Evolutionary conservation across 2,888 invertebrate genomes (phyloP).

Genomic region (Prosapia bicincta): DNA sequence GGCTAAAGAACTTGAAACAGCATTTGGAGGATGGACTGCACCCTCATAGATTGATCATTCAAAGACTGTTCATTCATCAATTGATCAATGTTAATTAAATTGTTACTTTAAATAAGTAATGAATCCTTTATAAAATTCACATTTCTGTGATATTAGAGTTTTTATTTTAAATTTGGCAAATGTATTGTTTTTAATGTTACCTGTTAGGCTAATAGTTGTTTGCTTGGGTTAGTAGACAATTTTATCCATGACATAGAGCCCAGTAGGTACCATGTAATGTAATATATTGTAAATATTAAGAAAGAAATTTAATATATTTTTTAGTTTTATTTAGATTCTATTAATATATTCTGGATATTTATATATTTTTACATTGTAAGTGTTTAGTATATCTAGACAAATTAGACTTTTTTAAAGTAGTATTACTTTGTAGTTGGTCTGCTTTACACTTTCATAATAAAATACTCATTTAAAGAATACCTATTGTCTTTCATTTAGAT

Average conservation of each 20-base stretch:
- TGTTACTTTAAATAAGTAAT: background rate
- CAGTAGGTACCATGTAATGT: background rate
- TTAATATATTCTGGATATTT: background rate
- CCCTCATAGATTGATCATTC: constrained; percentile 44
- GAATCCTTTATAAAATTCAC: background rate
- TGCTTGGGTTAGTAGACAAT: background rate
- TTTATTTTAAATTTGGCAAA: background rate
- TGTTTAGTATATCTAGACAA: background rate
- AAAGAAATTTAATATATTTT: background rate
- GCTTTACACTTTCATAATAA: background rate
- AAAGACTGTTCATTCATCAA: background rate
- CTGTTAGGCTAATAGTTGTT: background rate
- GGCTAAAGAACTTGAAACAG: constrained; percentile 70
- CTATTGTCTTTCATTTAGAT: background rate
- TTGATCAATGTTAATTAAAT: no score
- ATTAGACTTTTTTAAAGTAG: background rate
- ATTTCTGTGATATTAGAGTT: background rate
- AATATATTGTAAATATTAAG: background rate
- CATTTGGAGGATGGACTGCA: constrained; percentile 79
- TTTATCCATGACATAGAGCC: background rate
- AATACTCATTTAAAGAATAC: background rate
- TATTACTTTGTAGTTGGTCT: background rate
- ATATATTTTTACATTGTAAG: background rate
- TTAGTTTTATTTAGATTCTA: background rate
- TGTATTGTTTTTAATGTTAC: background rate